phyloP scores from a whole-genome alignment of 2,888 invertebrate species.

The Azorinus chamasolen region DNA sequence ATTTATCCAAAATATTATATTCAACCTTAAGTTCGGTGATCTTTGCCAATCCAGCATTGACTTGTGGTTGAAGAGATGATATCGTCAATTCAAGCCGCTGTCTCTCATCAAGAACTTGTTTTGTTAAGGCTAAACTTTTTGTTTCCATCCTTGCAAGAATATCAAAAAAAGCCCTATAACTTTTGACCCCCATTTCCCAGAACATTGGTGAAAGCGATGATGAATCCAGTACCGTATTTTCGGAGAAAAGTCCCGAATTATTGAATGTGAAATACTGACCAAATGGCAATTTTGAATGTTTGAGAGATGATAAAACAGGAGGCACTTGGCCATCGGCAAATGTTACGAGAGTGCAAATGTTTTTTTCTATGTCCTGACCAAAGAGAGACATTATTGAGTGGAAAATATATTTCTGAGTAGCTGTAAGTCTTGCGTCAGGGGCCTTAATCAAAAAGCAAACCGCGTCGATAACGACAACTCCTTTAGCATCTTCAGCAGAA shows the following conservation, averaged over 20 bases:
- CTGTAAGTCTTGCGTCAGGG: conserved; percentile 60
- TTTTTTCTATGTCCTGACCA: conserved; percentile 60
- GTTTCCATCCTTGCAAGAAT: conserved; percentile 41
- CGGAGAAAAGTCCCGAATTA: conserved; percentile 64
- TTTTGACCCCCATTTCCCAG: conserved; percentile 62
- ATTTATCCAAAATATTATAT: conserved; percentile 31
- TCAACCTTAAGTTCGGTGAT: conserved; percentile 33
- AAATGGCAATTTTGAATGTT: conserved; percentile 52
- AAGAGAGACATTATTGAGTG: conserved; percentile 62
- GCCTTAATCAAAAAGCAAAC: conserved; percentile 66
- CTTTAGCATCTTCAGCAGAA: conserved; percentile 16
- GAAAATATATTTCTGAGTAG: conserved; percentile 64
- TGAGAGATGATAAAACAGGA: conserved; percentile 57
- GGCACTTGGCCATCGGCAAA: conserved; percentile 67
- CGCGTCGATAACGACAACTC: conserved; percentile 59
- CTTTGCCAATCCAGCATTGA: conserved; percentile 42
- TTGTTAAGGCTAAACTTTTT: conserved; percentile 62
- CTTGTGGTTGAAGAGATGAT: conserved; percentile 32
- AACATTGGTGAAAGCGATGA: conserved; percentile 49
- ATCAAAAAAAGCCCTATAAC: conserved; percentile 55
- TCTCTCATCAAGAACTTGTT: conserved; percentile 58
- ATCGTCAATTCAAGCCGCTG: conserved; percentile 55
- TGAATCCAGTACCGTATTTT: conserved; percentile 20
- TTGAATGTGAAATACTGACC: conserved; percentile 56
- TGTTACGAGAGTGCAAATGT: conserved; percentile 61